Evolutionary conservation across 1,140 invertebrate genomes (phyloP).

Genomic region (Drosophila equinoxialis): DNA sequence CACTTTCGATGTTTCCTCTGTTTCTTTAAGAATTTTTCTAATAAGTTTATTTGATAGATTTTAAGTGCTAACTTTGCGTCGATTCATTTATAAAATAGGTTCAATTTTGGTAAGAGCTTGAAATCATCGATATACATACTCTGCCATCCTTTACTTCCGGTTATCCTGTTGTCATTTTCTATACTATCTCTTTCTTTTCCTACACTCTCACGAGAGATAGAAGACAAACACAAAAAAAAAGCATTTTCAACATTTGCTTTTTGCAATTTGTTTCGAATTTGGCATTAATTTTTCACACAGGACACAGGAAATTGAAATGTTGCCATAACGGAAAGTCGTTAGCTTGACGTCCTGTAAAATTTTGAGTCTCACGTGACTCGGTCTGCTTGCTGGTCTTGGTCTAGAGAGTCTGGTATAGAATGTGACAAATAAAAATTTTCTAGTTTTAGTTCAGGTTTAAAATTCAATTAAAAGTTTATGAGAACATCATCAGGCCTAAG

Average conservation of each 20-base stretch:
- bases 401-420: neutral
- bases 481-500: constrained; percentile 31
- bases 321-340: constrained; percentile 75
- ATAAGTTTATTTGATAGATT: neutral
- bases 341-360: constrained; percentile 26
- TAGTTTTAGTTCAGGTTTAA: constrained; percentile 42
- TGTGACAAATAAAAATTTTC: constrained; percentile 19
- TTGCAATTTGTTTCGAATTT: constrained; percentile 77
- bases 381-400: neutral
- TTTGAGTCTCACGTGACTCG: constrained; percentile 5
- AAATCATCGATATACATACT: constrained; percentile 24
- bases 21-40: no score
- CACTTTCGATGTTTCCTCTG: no score
- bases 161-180: constrained; percentile 57
- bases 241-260: constrained; percentile 36
- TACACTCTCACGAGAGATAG: neutral
- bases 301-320: constrained; percentile 78
- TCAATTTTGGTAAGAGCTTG: neutral
- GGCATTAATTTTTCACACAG: constrained; percentile 78
- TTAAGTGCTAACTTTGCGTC: neutral
- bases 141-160: constrained; percentile 72
- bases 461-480: constrained; percentile 78
- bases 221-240: no score
- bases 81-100: neutral
- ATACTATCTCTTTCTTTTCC: constrained; percentile 4